These are phyloP conservation scores for Hylaea fasciaria DNA, from an alignment of 2,888 invertebrate species.

Conservation along the genomic window DNA sequence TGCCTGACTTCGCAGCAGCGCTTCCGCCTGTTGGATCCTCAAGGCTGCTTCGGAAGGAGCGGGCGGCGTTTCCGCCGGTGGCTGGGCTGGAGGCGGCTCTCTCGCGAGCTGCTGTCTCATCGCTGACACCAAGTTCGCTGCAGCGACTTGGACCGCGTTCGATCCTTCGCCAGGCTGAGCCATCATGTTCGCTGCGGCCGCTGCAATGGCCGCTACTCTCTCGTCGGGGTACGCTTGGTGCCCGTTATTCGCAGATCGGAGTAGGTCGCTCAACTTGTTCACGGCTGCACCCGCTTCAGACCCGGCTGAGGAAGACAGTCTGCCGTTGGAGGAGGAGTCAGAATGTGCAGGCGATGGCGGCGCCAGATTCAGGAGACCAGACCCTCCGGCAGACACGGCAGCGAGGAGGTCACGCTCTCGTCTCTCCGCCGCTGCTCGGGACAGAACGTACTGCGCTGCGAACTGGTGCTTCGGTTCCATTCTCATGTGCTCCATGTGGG, in stretches of 20 bases:
- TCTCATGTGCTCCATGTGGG: conserved; percentile 98
- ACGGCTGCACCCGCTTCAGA: conserved; percentile 89
- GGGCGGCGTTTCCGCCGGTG: conserved; percentile 90
- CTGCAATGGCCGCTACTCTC: conserved; percentile 89
- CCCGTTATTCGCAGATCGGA: conserved; percentile 87
- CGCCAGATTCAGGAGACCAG: conserved; percentile 88
- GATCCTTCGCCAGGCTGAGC: conserved; percentile 86
- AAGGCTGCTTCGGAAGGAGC: conserved; percentile 91
- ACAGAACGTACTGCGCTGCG: conserved; percentile 96
- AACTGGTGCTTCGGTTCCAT: conserved; percentile 99
- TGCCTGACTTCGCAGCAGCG: conserved; percentile 92
- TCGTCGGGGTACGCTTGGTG: conserved; percentile 87
- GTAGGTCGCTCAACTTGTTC: conserved; percentile 85
- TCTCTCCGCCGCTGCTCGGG: conserved; percentile 95
- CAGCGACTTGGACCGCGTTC: conserved; percentile 89
- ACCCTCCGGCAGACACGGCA: conserved; percentile 87
- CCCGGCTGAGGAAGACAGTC: conserved; percentile 91
- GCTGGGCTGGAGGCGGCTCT: conserved; percentile 86
- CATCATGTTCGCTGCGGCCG: conserved; percentile 86
- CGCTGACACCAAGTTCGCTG: conserved; percentile 90
- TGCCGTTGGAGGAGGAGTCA: conserved; percentile 93
- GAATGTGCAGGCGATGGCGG: conserved; percentile 94
- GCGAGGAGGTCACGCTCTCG: conserved; percentile 93
- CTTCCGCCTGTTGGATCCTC: conserved; percentile 92
- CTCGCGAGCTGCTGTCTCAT: conserved; percentile 86